Percentiles rank a stretch among this genome's conserved stretches.
These are phyloP conservation scores for Nasonia giraulti DNA, from an alignment of 1,140 invertebrate species.

Conservation along the genomic window DNA sequence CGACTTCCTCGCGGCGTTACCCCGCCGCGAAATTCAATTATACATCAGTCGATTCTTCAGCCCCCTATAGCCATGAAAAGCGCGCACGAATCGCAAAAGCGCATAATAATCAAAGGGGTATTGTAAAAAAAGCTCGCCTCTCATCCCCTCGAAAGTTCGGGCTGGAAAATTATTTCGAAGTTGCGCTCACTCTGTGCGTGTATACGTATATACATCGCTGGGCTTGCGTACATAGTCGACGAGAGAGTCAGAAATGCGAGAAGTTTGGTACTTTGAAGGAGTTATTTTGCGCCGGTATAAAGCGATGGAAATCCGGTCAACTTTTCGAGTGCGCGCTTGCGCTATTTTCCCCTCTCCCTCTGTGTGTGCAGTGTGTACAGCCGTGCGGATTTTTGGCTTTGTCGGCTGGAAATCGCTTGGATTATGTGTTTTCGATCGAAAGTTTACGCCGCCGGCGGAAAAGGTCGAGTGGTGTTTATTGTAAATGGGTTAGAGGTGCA, in stretches of 20 bases:
- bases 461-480: not conserved
- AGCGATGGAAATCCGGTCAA: conserved; percentile 21
- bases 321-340: not conserved
- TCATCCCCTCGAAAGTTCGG: not conserved
- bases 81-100: not conserved
- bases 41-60: not conserved
- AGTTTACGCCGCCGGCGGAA: not conserved
- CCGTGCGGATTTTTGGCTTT: conserved; percentile 1
- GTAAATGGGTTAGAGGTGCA: not conserved
- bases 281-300: conserved; percentile 26
- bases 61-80: not conserved
- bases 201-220: not conserved
- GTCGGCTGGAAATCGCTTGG: not conserved
- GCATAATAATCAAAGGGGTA: not conserved
- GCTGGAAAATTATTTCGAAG: not conserved
- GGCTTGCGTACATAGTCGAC: no score
- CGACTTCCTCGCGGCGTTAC: not conserved
- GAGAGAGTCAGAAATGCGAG: conserved; percentile 28
- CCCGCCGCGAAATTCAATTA: not conserved
- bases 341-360: not conserved
- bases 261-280: conserved; percentile 11
- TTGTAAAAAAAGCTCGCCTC: not conserved
- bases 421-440: not conserved
- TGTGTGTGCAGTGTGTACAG: not conserved
- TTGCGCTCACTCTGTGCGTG: not conserved